phyloP scores from a whole-genome alignment of 2,113 vertebrate species.

The Chlamydotis undulata region DNA sequence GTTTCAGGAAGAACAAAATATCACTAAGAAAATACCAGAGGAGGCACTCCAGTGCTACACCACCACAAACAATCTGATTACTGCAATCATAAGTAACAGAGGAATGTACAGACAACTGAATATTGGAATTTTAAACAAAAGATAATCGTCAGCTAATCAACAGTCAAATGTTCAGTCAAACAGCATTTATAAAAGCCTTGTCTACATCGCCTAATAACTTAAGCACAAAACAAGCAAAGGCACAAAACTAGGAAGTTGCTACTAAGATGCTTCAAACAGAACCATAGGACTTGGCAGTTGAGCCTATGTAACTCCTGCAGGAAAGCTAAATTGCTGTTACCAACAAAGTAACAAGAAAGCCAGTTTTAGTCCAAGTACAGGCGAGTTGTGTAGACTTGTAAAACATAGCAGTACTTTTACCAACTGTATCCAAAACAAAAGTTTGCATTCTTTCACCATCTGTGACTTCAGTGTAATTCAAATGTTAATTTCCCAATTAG shows the following conservation, averaged over 20 bases:
- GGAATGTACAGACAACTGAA: neutral
- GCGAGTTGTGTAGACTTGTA: neutral
- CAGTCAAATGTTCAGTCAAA: neutral
- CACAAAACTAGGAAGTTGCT: neutral
- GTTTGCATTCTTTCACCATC: neutral
- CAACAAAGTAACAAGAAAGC: neutral
- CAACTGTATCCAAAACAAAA: neutral
- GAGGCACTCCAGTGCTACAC: neutral
- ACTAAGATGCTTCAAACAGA: neutral
- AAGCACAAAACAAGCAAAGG: neutral
- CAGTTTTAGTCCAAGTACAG: neutral
- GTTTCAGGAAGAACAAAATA: neutral
- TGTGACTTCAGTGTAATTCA: accelerated
- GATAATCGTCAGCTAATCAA: neutral
- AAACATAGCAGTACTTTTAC: neutral
- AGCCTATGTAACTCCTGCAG: neutral
- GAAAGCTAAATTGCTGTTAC: neutral
- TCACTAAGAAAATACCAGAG: neutral
- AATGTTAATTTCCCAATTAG: neutral
- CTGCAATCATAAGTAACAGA: neutral
- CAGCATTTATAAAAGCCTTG: neutral
- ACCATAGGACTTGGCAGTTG: neutral
- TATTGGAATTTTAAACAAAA: neutral
- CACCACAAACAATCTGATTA: neutral
- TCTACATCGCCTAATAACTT: accelerated